These are phyloP conservation scores for Ailuropoda melanoleuca DNA, from an alignment of 2,113 vertebrate species.

Conservation along the genomic window DNA sequence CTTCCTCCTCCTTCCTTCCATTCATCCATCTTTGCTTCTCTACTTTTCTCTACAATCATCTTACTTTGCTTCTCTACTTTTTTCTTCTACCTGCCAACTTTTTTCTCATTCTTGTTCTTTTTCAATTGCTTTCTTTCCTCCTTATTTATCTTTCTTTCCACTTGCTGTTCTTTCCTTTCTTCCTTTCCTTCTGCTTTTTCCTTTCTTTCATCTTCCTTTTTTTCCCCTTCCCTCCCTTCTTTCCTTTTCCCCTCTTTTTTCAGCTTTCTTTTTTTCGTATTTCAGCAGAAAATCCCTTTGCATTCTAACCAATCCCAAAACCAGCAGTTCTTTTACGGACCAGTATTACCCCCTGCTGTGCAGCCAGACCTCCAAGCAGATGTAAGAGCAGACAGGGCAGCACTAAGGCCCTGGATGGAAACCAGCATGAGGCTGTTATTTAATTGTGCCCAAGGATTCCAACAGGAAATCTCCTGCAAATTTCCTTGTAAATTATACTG, in stretches of 20 bases:
- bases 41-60: neutral
- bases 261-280: neutral
- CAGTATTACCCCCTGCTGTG: neutral
- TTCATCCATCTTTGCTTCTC: neutral
- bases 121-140: neutral
- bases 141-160: neutral
- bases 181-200: neutral
- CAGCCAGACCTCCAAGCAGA: neutral
- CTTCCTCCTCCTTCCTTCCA: neutral
- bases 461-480: neutral
- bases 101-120: neutral
- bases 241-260: neutral
- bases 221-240: neutral
- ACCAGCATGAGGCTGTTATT: neutral
- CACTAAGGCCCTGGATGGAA: neutral
- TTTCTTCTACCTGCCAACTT: neutral
- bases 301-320: neutral
- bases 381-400: neutral
- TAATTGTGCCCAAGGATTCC: neutral
- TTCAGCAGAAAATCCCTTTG: neutral
- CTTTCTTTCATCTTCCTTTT: neutral
- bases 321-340: neutral
- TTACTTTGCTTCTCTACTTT: neutral
- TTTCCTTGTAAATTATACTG: constrained; percentile 27
- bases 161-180: neutral